Evolutionary conservation across 1,140 invertebrate genomes (phyloP), one percentile per base, ranked within the genome.

Genomic region (Teleopsis dalmanni): DNA sequence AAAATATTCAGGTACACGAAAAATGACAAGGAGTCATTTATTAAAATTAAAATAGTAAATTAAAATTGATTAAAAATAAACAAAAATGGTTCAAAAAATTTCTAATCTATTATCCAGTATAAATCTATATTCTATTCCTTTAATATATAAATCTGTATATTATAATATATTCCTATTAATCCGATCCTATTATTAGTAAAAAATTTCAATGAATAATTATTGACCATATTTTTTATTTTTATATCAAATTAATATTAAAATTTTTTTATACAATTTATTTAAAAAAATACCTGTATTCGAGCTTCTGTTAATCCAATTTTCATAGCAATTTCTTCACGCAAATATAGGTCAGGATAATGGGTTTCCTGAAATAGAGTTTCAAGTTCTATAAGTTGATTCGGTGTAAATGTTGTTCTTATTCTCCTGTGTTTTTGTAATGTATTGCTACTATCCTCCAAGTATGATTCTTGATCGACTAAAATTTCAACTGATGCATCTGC

Each of bases 281-380:
- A 29, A 29, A 29, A 29, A 29, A 29, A 29, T 73, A 98, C 95
- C 84, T 98, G 95, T 22, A 98, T 95, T 73, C 95, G 79, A 16
- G 95, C 95, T 75, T 99, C 95, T 6, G 95, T 98, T 47, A 99
- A 80, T 73, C 98, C 93, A 57, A 97, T 95, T 75, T 95, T 94
- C 83, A 95, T 91, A 23, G 95, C 95, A 54, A 98, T 95, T 73
- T 98, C 95, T 72, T 98, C 95, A 54, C 95, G 77, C n/a, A 93
- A 97, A 73, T 98, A 98, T 60, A 98, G 98, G 73, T 98, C 95
- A 11, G 95, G 95, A 76, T 98, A 99, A 72, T 98, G 95, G 6
- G 95, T 98, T 71, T 97, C 93, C 72, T 91, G 85, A 73, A 98
- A 98, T 51, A 94, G 91, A 64, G 91, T 79, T 75, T 98, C 95